Base-by-base conservation (phyloP, 1,140 invertebrate species). In the Neodiprion virginianus region DNA sequence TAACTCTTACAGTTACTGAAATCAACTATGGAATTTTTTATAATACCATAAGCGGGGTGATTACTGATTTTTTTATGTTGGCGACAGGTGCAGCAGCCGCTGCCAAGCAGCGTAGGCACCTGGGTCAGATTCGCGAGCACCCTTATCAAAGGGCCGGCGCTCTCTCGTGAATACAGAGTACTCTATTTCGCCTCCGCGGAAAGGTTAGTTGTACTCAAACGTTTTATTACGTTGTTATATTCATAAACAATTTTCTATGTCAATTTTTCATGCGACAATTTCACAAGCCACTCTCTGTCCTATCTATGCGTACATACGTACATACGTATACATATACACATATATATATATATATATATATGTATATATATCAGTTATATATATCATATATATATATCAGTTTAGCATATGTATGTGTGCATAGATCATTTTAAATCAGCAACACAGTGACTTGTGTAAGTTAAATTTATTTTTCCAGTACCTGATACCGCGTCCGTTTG, bases 71-170 rank as follows among this genome's bases (percentile, higher is more conserved):
- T 87, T 86, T 77, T 84, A 87, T 88, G 85, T 87, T 88, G 84
- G 85, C 85, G 81, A 89, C 87, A 87, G 89, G 91, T 90, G 92
- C 92, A 90, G 94, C 94, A 91, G 93, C 92, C 89, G 93, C 92
- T 88, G 92, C 91, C 80, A 93, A 93, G 89, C 92, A 93, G 88
- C 92, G 92, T 86, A 92, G 94, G 87, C 93, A 93, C 90, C 90
- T 95, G 90, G 92, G 93, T 91, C 93, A 94, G 90, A 93, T 95
- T 88, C 92, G 94, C 91, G 95, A 96, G 90, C 95, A 96, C 92
- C 95, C 95, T 89, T 96, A 96, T 92, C 95, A 96, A 93, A 95
- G 95, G 91, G 94, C 95, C 86, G 95, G 94, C 88, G 93, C 94
- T 90, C 92, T 94, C 87, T 93, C 93, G 88, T 93, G 91, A 92